Base-by-base conservation (phyloP, 2,113 vertebrate species). In the Tragelaphus scriptus region DNA sequence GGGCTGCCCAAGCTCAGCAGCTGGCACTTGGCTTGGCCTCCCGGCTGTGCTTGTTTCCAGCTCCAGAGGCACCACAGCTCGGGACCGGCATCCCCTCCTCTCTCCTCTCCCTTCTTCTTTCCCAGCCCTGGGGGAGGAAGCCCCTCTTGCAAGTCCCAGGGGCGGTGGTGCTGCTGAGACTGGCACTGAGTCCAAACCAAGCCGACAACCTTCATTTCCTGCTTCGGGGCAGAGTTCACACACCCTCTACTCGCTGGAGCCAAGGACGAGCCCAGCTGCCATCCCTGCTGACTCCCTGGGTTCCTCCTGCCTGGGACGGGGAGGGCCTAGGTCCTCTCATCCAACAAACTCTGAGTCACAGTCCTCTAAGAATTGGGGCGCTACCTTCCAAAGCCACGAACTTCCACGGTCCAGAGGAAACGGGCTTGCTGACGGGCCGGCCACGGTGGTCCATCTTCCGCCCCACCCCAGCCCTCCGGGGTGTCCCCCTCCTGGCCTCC, bases 161-260 rank as follows among this genome's bases (percentile, higher is more conserved):
- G 55, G 5, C 2, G 1, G 19, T 0, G 11, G 5, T 2, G 77
- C 56, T 16, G 44, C 65, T 15, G 3, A 40, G 13, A 3, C 1
- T 25, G 77, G 56, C 47, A 1, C n/a, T 3, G 3, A 36, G 44
- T 32, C 30, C 51, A 8, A 5, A 2, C 11, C 23, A 15, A 59
- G 59, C 25, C 15, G 5, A 2, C 17, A 28, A 28, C 21, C 13
- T 44, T 2, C 15, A 4, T 21, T n/a, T 53, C 44, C 55, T 5
- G 19, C 58, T 56, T 68, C 1, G 2, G 11, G 23, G 65, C 15
- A 2, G 36, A 55, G 13, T 3, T 75, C 49, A 30, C 0, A 5
- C 11, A 10, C 7, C 40, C 28, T 36, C n/a, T 7, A 8, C 58
- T 55, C 0, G 2, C 75, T 0, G 4, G 32, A 15, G 91, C 53